Conservation (phyloP, 2,797 vertebrate species). For the Nannoperca obscura region DNA sequence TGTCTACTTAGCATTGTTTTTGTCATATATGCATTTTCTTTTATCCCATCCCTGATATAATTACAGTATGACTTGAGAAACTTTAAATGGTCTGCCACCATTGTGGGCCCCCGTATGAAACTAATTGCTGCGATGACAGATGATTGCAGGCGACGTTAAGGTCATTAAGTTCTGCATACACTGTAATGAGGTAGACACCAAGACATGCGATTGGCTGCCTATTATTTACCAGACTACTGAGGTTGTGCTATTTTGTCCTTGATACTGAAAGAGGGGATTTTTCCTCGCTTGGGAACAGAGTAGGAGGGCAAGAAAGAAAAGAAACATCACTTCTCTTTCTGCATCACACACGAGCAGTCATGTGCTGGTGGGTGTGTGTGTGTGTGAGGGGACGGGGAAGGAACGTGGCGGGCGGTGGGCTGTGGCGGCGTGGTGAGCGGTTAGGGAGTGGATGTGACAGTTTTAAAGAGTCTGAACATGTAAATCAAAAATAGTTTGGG, state of each 20-base stretch:
- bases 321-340: conserved; percentile 37
- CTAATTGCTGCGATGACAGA: conserved; percentile 86
- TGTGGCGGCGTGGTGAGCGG: not conserved
- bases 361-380: conserved; percentile 4
- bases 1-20: conserved; percentile 76
- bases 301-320: conserved; percentile 36
- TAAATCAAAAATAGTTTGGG: conserved; percentile 89
- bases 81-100: conserved; percentile 80
- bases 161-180: conserved; percentile 87
- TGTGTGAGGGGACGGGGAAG: conserved; percentile 15
- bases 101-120: conserved; percentile 75
- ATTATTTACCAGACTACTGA: conserved; percentile 87
- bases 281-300: conserved; percentile 59
- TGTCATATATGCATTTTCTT: conserved; percentile 69
- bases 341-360: conserved; percentile 23
- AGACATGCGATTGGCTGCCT: conserved; percentile 84
- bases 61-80: conserved; percentile 77
- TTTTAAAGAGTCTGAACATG: conserved; percentile 89
- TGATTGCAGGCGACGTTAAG: conserved; percentile 83
- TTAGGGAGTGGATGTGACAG: conserved; percentile 81
- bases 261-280: conserved; percentile 70
- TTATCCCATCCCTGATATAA: conserved; percentile 59
- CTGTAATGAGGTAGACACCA: conserved; percentile 85
- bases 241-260: conserved; percentile 78
- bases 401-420: conserved; percentile 23